These are phyloP conservation scores for Petromus typicus DNA, from an alignment of 2,113 vertebrate species.

Conservation along the genomic window DNA sequence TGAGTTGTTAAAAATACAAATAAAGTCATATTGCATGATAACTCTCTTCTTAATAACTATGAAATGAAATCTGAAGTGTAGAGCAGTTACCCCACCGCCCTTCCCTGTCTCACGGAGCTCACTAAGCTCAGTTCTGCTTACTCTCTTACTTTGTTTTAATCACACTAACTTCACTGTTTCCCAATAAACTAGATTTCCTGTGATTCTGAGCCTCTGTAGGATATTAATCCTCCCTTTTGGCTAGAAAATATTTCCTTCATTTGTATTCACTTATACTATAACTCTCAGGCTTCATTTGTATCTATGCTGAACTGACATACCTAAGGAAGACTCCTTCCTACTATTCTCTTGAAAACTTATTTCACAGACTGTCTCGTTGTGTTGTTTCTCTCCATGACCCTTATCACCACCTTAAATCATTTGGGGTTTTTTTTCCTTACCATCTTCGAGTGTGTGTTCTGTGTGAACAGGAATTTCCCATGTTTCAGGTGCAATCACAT, in stretches of 20 bases:
- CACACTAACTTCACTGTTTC: neutral
- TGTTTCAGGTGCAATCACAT: rapidly evolving
- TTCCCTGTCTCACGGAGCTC: neutral
- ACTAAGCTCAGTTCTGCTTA: neutral
- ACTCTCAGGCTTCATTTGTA: neutral
- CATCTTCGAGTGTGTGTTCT: neutral
- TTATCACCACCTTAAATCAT: neutral
- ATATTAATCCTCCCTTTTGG: neutral
- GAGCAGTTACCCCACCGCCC: too few species aligned
- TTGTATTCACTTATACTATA: neutral
- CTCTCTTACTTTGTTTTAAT: neutral
- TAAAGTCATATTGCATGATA: neutral
- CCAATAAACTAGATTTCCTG: too few species aligned
- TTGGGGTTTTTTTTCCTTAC: neutral
- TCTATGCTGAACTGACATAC: neutral
- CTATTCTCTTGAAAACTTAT: neutral
- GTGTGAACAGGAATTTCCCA: neutral
- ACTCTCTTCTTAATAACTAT: neutral
- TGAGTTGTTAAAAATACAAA: neutral
- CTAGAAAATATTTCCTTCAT: neutral
- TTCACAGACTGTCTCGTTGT: neutral
- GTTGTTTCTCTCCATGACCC: neutral
- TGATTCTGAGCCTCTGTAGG: neutral
- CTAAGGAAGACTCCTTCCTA: neutral
- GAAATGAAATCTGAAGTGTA: neutral